A percentile compares a stretch with the other conserved stretches of the same genome.
phyloP scores from a whole-genome alignment of 2,797 vertebrate species.

The Pristis pectinata region DNA sequence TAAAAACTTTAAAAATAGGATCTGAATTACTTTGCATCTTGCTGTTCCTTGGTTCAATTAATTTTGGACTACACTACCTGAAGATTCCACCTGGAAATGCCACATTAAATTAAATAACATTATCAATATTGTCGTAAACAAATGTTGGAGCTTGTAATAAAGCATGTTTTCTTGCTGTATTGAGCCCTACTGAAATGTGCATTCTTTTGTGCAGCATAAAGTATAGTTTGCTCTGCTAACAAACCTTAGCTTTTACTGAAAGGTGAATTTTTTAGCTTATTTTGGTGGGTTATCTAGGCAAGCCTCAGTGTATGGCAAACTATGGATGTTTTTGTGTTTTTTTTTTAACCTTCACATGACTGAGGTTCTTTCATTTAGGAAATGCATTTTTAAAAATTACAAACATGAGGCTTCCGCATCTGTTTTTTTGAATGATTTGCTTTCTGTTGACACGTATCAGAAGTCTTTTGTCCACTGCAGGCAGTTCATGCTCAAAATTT shows the following conservation, averaged over 20 bases:
- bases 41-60: not conserved
- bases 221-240: not conserved
- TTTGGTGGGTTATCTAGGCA: not conserved
- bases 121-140: not conserved
- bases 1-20: not conserved
- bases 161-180: not conserved
- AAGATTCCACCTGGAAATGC: not conserved
- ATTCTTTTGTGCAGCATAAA: not conserved
- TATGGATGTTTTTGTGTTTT: not conserved
- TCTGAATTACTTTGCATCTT: not conserved
- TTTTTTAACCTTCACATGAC: not conserved
- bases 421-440: constrained; percentile 29
- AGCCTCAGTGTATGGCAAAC: not conserved
- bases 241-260: not conserved
- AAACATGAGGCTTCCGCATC: constrained; percentile 13
- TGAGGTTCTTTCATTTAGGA: not conserved
- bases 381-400: not conserved
- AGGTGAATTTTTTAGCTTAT: not conserved
- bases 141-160: not conserved
- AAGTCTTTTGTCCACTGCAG: constrained; percentile 29
- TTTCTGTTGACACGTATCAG: constrained; percentile 16
- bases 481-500: constrained; percentile 30
- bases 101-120: not conserved
- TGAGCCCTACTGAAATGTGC: not conserved
- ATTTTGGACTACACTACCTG: not conserved